phyloP scores from a whole-genome alignment of 64 coral and sea anemone species.

The Pocillopora verrucosa region DNA sequence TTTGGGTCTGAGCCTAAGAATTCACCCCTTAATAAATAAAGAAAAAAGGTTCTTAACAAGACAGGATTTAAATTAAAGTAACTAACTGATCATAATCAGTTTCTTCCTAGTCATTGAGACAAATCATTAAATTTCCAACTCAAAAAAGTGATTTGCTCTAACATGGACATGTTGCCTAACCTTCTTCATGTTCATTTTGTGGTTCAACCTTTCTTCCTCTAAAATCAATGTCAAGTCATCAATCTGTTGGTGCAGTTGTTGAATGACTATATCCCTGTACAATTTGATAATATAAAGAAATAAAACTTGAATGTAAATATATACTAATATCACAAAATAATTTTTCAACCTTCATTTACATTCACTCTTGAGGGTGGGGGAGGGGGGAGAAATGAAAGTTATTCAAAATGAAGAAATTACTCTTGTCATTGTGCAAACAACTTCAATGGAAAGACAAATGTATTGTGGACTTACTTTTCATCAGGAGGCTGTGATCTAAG shows the following conservation, averaged over 20 bases:
- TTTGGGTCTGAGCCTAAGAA: too few species aligned
- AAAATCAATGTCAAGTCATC: conserved; percentile 78
- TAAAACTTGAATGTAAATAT: not conserved
- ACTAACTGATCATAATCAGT: too few species aligned
- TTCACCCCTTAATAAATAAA: too few species aligned
- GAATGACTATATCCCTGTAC: conserved; percentile 66
- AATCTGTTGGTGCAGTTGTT: conserved; percentile 67
- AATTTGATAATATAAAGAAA: not conserved
- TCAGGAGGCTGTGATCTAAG: conserved; percentile 59
- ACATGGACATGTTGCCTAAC: not conserved
- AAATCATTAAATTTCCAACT: too few species aligned
- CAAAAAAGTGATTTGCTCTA: not conserved
- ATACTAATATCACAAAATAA: not conserved
- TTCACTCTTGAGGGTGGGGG: not conserved
- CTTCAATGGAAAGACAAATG: not conserved
- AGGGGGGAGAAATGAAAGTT: too few species aligned
- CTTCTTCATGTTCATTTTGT: conserved; percentile 70
- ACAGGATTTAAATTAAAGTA: too few species aligned
- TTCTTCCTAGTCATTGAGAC: too few species aligned
- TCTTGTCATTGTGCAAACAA: not conserved
- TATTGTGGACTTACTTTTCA: conserved; percentile 45
- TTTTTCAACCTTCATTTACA: not conserved
- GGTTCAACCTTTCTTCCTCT: conserved; percentile 86
- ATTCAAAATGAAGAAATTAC: not conserved
- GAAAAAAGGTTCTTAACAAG: too few species aligned